Evolutionary conservation across 2,113 vertebrate genomes (phyloP), one percentile per base, ranked within the genome.

Genomic region (Canis aureus): DNA sequence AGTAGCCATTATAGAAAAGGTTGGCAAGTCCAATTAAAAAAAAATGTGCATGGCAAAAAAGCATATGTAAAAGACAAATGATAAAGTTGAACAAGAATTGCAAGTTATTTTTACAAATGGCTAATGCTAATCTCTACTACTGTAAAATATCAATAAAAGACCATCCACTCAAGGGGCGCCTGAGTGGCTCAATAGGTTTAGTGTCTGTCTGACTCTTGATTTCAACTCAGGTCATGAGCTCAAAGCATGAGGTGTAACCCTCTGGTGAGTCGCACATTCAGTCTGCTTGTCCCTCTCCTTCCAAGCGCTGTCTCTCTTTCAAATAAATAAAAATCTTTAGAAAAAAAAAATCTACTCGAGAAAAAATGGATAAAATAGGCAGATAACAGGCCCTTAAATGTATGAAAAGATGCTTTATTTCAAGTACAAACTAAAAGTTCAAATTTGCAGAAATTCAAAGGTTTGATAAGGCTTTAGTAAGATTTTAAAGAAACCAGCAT

Each of bases 91-190:
- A 76, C 12, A 86, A 12, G 81, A 76, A 81, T 81, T 27, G 11
- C 25, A 38, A 51, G 23, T 51, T 51, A 67, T 80, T 86, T 90
- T 96, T 27, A 78, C 51, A 95, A 69, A 96, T 59, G 66, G 59
- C 27, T 55, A 76, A 74, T 27, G 59, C 27, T 55, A 67, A 74
- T n/a, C 20, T 95, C 35, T 49, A 81, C 10, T 79, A 51, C 81
- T 78, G 87, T 35, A n/a, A 88, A 29, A 10, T 94, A 67, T 7
- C 20, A 69, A 4, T 69, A 69, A 69, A 69, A 69, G 67, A 35
- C 32, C 27, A 66, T 60, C 25, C 15, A 43, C 20, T 27, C 12
- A 59, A 67, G 35, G 32, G 67, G 17, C 1, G 0, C 17, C 32
- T 69, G 29, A 8, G 17, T 35, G 17, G 67, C 32, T 69, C n/a